Evolutionary conservation across 2,797 vertebrate species (phyloP), one percentile per base, ranked within the genome.

Genomic region (Lateolabrax maculatus): DNA sequence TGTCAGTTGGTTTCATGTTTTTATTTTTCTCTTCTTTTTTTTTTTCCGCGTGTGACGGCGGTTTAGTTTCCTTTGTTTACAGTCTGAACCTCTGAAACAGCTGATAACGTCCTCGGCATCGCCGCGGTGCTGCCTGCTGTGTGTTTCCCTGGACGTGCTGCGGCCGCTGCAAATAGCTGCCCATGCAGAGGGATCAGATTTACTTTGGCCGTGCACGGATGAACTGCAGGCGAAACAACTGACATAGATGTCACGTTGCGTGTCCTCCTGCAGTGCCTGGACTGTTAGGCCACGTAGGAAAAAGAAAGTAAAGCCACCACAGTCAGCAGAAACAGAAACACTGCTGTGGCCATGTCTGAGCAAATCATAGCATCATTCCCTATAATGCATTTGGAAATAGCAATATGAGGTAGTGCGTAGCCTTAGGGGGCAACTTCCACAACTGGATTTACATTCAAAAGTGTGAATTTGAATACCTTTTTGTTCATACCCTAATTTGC

Each of bases 21-120:
- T n/a, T n/a, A n/a, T n/a, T n/a, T n/a, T n/a, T n/a, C n/a, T n/a
- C n/a, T n/a, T n/a, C n/a, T n/a, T n/a, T 65, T 11, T 0, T 75
- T 69, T 73, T 56, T 29, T 71, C 27, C 41, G 60, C 70, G 44
- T 58, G 11, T 74, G 64, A 82, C 49, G 18, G 61, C n/a, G 41
- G 12, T 85, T 86, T 51, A 77, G 79, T 88, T 91, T 87, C 80
- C 89, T 94, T 96, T 96, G 93, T 96, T 95, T 94, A 95, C 91
- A 92, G 81, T 92, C 56, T 82, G 87, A 79, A 85, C 88, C 69
- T 86, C n/a, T 71, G 74, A 94, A n/a, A 90, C 93, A 94, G 92
- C 93, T 94, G 93, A 94, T 92, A 27, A 72, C n/a, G 75, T 80
- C 80, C 83, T 79, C 84, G 67, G 87, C 75, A 67, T 41, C 77